Conservation (phyloP, 2,113 vertebrate species). For the Podiceps cristatus region DNA sequence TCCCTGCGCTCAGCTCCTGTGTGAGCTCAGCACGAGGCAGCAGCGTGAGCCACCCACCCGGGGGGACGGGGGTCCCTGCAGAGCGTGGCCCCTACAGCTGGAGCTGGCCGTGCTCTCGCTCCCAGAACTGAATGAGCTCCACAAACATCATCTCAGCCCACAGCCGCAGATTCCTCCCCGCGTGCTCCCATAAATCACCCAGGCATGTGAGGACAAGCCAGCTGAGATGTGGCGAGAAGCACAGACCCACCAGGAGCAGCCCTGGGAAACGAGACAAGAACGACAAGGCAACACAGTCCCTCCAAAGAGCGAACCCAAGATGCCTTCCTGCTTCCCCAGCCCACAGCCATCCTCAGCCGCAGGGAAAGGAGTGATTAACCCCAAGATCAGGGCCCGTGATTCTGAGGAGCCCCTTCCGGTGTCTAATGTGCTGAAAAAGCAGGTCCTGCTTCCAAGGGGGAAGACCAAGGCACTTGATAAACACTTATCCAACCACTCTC, state of each 20-base stretch:
- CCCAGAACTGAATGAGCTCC: background rate
- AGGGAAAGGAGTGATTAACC: background rate
- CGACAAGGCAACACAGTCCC: background rate
- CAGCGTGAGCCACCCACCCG: accelerated
- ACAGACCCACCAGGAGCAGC: background rate
- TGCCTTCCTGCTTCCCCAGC: background rate
- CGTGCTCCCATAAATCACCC: conserved; percentile 17
- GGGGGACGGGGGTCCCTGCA: background rate
- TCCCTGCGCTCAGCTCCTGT: background rate
- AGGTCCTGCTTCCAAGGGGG: background rate
- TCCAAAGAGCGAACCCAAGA: background rate
- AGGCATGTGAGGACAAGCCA: background rate
- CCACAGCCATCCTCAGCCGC: background rate
- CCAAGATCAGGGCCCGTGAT: accelerated
- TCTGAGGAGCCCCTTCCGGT: background rate
- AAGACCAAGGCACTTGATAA: background rate
- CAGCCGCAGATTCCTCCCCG: background rate
- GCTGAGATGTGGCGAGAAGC: background rate
- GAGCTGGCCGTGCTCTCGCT: background rate
- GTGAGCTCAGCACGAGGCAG: background rate
- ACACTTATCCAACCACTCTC: background rate
- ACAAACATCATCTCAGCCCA: conserved; percentile 60
- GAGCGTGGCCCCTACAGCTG: conserved; percentile 54
- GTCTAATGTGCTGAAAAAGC: background rate
- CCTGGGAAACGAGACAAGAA: background rate